Evolutionary conservation across 2,888 invertebrate genomes (phyloP).

Genomic region (Sepiola atlantica): DNA sequence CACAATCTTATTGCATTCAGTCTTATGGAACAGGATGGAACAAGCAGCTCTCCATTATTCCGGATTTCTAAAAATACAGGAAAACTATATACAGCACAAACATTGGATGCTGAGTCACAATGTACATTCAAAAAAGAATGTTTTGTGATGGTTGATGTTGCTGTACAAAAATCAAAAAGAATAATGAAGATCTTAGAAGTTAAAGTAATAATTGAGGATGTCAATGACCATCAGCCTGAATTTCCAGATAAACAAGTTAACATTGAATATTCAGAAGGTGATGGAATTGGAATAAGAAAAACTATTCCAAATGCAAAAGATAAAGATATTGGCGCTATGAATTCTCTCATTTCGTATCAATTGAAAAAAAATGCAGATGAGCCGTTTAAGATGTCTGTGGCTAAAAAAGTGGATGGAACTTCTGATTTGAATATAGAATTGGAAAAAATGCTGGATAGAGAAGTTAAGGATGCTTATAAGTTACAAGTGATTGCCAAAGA

Average conservation of each 20-base stretch:
- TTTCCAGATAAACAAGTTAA: neutral
- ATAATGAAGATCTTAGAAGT: neutral
- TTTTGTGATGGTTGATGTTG: constrained; percentile 8
- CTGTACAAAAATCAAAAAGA: neutral
- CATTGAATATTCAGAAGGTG: neutral
- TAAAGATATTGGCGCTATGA: neutral
- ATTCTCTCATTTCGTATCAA: neutral
- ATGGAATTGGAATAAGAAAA: neutral
- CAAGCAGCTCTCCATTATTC: neutral
- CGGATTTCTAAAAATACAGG: constrained; percentile 10
- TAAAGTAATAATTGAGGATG: neutral
- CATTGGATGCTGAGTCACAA: constrained; percentile 5
- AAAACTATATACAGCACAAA: neutral
- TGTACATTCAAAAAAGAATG: neutral
- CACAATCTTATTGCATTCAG: neutral
- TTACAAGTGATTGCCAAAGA: constrained; percentile 20
- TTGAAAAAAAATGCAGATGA: neutral
- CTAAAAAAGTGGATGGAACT: constrained; percentile 20
- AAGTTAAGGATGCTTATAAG: neutral
- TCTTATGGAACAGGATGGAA: constrained; percentile 19
- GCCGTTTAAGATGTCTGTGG: neutral
- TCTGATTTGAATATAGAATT: neutral
- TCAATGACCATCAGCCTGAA: neutral
- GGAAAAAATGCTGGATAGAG: neutral
- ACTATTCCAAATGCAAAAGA: neutral